These are phyloP conservation scores for Orientallactaga bullata DNA, from an alignment of 2,113 vertebrate genomes.

Conservation along the genomic window DNA sequence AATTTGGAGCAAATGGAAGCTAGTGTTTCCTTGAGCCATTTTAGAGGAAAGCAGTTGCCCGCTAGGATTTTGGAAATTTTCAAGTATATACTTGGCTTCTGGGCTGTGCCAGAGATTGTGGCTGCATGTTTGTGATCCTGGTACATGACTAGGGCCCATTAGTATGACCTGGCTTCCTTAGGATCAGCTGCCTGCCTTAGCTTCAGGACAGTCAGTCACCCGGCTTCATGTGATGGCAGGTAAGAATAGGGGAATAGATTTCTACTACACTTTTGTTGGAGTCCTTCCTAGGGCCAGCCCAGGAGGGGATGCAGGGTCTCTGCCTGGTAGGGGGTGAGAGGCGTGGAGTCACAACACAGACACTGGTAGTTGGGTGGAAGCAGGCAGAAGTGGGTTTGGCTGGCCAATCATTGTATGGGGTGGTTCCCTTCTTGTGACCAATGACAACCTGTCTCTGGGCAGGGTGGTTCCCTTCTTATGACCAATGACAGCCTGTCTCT, in stretches of 20 bases:
- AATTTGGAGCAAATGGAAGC: slow-evolving; percentile 49
- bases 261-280: slow-evolving; percentile 55
- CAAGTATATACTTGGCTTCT: slow-evolving; percentile 82
- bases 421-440: too few relatives aligned
- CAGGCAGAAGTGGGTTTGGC: too few relatives aligned
- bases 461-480: too few relatives aligned
- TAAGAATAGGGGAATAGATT: slow-evolving; percentile 68
- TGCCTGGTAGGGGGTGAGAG: too few relatives aligned
- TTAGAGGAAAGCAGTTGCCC: slow-evolving; percentile 77
- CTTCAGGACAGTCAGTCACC: slow-evolving; percentile 74
- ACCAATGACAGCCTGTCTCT: too few relatives aligned
- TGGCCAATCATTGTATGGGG: too few relatives aligned
- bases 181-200: slow-evolving; percentile 76
- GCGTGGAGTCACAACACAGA: too few relatives aligned
- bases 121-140: slow-evolving; percentile 82
- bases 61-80: slow-evolving; percentile 80
- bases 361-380: too few relatives aligned
- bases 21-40: slow-evolving; percentile 77
- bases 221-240: slow-evolving; percentile 81
- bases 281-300: too few relatives aligned
- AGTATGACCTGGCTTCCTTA: slow-evolving; percentile 75
- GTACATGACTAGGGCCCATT: slow-evolving; percentile 82
- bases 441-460: too few relatives aligned
- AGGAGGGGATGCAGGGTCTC: too few relatives aligned
- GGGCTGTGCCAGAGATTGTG: slow-evolving; percentile 77